Evolutionary conservation across 2,797 vertebrate genomes (phyloP), one percentile per base, ranked within the genome.

Genomic region (Ctenochaetus hawaiiensis): DNA sequence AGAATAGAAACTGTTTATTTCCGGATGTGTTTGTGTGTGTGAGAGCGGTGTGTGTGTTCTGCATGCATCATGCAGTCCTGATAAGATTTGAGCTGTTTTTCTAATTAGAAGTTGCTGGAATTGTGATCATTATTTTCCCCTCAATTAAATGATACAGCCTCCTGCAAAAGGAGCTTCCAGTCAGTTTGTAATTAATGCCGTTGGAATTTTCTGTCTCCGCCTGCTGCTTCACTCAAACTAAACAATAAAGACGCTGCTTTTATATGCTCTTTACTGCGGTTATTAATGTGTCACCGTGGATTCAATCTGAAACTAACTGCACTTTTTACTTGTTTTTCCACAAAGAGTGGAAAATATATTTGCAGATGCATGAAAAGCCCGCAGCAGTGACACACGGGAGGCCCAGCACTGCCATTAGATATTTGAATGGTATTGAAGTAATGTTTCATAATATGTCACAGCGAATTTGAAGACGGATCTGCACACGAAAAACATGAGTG

Each of bases 111-210:
- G 91, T 95, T 92, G 88, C 90, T 81, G 89, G 91, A 95, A 95
- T 94, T 93, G 91, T 89, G 93, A 94, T 94, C 92, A 92, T 95
- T 95, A 94, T 92, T 94, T 94, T 90, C 92, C 81, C 87, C 88
- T 94, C 93, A 94, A 95, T 95, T 94, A 95, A 95, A 95, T 93
- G 94, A 95, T 94, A 94, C 91, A 92, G 93, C 85, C 90, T 92
- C 93, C 89, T 90, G 91, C 87, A 89, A 91, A 92, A 93, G 85
- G 64, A 84, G 80, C 72, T 72, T 86, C 83, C 93, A 95, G 94
- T 94, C 94, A 91, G 88, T 92, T 94, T 91, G 94, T 95, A 95
- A 95, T 95, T 95, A 95, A 95, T 92, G 93, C 92, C 59, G 51
- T 63, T 77, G 80, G 26, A 26, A 80, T 77, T 83, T 87, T 85